phyloP scores from a whole-genome alignment of 2,888 invertebrate genomes.

The Sepiola atlantica region DNA sequence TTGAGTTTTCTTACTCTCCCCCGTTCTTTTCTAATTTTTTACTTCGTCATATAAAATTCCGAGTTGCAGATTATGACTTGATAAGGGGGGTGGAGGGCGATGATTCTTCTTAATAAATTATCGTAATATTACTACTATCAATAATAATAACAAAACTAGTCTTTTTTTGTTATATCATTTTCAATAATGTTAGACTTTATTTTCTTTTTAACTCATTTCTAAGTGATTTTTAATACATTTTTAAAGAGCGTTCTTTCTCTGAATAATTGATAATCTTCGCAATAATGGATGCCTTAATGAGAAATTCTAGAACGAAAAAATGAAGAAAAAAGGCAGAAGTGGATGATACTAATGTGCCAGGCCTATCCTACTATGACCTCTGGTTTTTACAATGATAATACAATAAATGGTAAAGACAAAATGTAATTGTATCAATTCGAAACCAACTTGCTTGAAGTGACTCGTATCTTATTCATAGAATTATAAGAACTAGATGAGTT shows the following conservation, averaged over 20 bases:
- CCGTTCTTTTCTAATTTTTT: too few species aligned
- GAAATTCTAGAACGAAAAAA: background rate
- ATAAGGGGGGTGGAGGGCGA: too few species aligned
- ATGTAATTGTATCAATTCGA: background rate
- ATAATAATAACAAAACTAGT: too few species aligned
- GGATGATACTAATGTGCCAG: background rate
- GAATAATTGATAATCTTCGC: background rate
- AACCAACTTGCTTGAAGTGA: background rate
- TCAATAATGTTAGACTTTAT: background rate
- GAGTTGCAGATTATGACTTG: too few species aligned
- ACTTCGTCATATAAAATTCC: too few species aligned
- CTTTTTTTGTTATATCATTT: too few species aligned
- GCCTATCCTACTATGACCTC: background rate
- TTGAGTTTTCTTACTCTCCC: too few species aligned
- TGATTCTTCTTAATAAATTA: too few species aligned
- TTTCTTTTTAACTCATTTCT: background rate
- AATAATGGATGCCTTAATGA: background rate
- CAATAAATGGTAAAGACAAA: background rate
- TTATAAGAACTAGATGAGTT: background rate
- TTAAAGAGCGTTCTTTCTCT: background rate
- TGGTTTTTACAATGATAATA: background rate
- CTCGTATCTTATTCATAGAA: background rate
- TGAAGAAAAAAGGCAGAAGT: background rate
- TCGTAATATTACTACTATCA: too few species aligned
- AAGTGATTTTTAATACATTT: background rate